A percentile compares a stretch with the other conserved stretches of the same genome.
These are phyloP conservation scores for Falco biarmicus DNA, from an alignment of 2,797 vertebrate genomes.

Conservation along the genomic window DNA sequence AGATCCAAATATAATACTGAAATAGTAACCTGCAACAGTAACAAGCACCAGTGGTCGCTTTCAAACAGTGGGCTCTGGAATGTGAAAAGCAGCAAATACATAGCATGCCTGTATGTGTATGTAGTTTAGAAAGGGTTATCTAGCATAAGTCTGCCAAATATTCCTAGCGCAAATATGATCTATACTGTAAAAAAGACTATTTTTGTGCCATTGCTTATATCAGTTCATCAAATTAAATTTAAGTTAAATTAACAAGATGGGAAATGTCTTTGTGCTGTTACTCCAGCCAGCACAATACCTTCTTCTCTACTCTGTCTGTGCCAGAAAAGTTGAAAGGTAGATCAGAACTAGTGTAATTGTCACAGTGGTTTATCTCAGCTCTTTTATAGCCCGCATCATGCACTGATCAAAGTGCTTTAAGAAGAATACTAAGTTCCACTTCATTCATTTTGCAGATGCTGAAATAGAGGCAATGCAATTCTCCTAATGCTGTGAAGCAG, in stretches of 20 bases:
- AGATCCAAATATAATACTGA: background rate
- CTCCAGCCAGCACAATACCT: background rate
- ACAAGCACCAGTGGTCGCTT: background rate
- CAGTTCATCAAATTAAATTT: background rate
- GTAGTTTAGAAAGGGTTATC: background rate
- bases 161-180: background rate
- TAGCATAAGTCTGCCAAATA: background rate
- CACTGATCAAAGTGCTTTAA: background rate
- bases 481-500: background rate
- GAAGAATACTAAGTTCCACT: background rate
- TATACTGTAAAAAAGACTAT: background rate
- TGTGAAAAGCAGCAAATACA: background rate
- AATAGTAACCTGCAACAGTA: background rate
- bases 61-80: background rate
- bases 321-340: background rate
- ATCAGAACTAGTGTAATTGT: background rate
- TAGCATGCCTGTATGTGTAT: background rate
- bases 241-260: background rate
- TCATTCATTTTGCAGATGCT: background rate
- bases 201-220: background rate
- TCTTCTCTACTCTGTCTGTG: background rate
- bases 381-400: background rate
- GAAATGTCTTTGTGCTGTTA: background rate
- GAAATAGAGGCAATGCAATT: background rate
- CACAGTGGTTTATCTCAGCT: background rate